Evolutionary conservation across 2,797 vertebrate species (phyloP).

Genomic region (Melopsittacus undulatus): DNA sequence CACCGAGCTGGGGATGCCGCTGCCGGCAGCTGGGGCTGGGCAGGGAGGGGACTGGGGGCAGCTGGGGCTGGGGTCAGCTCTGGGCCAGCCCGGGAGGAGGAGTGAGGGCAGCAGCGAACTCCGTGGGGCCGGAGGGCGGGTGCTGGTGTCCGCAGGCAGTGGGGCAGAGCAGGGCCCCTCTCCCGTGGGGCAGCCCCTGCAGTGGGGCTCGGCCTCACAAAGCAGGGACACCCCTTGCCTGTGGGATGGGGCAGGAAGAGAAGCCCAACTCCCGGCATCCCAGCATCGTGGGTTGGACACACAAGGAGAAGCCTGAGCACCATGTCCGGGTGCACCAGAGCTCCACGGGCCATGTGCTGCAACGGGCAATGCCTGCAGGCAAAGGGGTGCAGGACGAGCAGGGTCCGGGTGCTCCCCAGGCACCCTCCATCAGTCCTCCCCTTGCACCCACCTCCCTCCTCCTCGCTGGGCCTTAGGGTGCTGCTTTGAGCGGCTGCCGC

Average conservation of each 20-base stretch:
- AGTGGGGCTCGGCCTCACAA: rapidly evolving
- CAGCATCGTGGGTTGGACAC: rapidly evolving
- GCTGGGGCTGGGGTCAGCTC: not conserved
- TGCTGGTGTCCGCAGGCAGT: not conserved
- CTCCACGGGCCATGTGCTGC: not conserved
- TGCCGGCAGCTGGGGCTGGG: not conserved
- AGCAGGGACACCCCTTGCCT: rapidly evolving
- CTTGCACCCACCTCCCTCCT: not conserved
- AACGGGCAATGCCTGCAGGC: rapidly evolving
- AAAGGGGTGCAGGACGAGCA: not conserved
- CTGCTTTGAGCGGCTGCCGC: conserved; percentile 15
- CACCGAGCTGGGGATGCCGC: not conserved
- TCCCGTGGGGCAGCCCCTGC: not conserved
- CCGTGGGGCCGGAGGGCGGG: not conserved
- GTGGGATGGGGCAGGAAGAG: not conserved
- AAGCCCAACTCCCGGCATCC: not conserved
- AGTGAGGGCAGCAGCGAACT: not conserved
- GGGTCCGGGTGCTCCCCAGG: not conserved
- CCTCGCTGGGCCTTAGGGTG: not conserved
- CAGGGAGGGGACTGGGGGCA: not conserved
- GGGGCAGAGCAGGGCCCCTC: not conserved
- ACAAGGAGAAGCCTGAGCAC: not conserved
- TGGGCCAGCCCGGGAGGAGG: not conserved
- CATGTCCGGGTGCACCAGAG: rapidly evolving
- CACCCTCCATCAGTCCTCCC: not conserved